phyloP scores from a whole-genome alignment of 2,888 invertebrate genomes.

The Cepaea hortensis region DNA sequence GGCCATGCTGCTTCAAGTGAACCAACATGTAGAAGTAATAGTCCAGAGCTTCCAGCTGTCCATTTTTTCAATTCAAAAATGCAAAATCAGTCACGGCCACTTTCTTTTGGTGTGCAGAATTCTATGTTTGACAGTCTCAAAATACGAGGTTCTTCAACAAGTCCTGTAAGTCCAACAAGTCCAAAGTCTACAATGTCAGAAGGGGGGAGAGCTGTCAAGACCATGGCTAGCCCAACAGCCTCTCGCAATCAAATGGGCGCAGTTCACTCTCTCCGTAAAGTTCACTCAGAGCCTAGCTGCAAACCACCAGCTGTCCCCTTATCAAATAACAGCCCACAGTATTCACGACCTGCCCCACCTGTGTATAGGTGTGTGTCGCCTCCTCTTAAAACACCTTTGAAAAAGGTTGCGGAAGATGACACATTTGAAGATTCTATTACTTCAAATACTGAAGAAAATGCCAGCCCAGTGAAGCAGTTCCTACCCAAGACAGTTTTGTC shows the following conservation, averaged over 20 bases:
- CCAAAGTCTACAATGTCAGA: constrained; percentile 48
- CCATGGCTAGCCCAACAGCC: constrained; percentile 35
- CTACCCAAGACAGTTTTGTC: constrained; percentile 61
- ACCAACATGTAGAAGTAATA: constrained; percentile 59
- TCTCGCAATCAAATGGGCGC: constrained; percentile 33
- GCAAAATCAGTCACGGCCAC: constrained; percentile 48
- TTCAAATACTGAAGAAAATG: constrained; percentile 40
- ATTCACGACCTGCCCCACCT: constrained; percentile 12
- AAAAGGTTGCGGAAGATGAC: constrained; percentile 49
- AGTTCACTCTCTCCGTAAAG: constrained; percentile 49
- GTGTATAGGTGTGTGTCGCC: constrained; percentile 57
- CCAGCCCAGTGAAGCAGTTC: constrained; percentile 52
- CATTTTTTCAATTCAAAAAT: constrained; percentile 73
- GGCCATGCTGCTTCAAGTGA: constrained; percentile 63
- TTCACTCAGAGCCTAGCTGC: constrained; percentile 50
- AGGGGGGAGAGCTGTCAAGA: constrained; percentile 32
- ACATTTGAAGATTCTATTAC: constrained; percentile 49
- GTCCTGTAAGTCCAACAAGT: constrained; percentile 44
- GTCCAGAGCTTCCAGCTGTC: constrained; percentile 73
- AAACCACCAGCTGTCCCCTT: constrained; percentile 52
- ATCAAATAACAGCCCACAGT: constrained; percentile 41
- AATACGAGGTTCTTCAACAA: constrained; percentile 36
- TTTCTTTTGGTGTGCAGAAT: constrained; percentile 59
- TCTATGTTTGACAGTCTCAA: constrained; percentile 69
- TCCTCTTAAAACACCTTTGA: constrained; percentile 53